Base-by-base conservation (phyloP, 2,113 vertebrate species). In the Trachemys scripta region DNA sequence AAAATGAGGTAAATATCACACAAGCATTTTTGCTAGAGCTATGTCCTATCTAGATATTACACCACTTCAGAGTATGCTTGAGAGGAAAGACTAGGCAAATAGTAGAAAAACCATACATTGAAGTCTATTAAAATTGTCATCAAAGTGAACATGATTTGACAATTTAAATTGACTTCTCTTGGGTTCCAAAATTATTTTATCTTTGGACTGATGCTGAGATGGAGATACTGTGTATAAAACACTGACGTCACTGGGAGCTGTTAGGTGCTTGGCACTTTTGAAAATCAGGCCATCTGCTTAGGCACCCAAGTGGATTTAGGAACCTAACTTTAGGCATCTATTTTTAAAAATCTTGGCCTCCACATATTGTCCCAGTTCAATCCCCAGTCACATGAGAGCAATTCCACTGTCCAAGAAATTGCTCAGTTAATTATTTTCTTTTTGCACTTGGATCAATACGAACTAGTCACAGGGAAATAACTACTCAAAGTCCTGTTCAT, bases 401-500 rank as follows among this genome's bases (percentile, higher is more conserved):
- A 80, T 82, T 82, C 65, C 22, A 69, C 6, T 86, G 85, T 89
- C 51, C 47, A 90, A 90, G 31, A 92, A 1, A 4, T 79, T 72
- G 3, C n/a, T 19, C 47, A 75, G 72, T 45, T 93, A 84, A 92
- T 79, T 88, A 85, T 90, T 93, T 76, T 56, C 42, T 79, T 87
- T 87, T 78, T 49, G 82, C 38, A 79, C 29, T 69, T 90, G 62
- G 82, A 92, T 92, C 95, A 95, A 92, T 79, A 50, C 12, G 94
- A 79, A 65, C 83, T 92, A 69, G 53, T 81, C 82, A 47, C 79
- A 93, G 94, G 75, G 88, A 90, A 5, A 90, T 91, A 91, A 90
- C 75, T 88, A 80, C 90, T 94, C 94, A 95, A 97, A 97, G 92
- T 91, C 85, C 92, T 45, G 83, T 94, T 90, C 83, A 88, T 82